Percentiles rank a stretch among this genome's conserved stretches.
These are phyloP conservation scores for Cistogaster globosa DNA, from an alignment of 2,888 invertebrate genomes.

Conservation along the genomic window DNA sequence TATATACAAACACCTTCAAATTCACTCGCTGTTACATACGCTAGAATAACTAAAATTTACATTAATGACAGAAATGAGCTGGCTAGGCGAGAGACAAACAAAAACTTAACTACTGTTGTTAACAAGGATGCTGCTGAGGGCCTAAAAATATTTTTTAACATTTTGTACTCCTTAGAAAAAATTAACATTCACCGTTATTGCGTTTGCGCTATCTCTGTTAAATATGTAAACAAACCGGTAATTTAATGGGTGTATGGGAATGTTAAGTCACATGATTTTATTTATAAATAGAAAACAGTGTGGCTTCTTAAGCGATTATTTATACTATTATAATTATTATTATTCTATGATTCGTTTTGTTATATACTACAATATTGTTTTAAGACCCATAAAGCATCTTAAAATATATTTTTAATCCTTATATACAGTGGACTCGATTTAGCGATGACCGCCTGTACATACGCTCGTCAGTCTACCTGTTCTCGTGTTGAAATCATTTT, in stretches of 20 bases:
- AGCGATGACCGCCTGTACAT: too few relatives aligned
- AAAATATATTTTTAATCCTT: too few relatives aligned
- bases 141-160: conserved; percentile 27
- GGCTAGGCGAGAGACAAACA: conserved; percentile 20
- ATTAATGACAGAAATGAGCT: conserved; percentile 30
- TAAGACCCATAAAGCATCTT: too few relatives aligned
- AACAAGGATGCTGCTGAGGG: conserved; percentile 63
- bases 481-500: too few relatives aligned
- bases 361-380: too few relatives aligned
- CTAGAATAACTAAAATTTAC: conserved; percentile 25
- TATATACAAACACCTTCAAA: conserved; percentile 1
- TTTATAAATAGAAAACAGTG: background rate
- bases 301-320: background rate
- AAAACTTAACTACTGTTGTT: conserved; percentile 52
- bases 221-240: conserved; percentile 69
- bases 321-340: too few relatives aligned
- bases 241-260: conserved; percentile 31
- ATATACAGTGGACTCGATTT: too few relatives aligned
- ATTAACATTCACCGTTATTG: background rate
- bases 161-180: background rate
- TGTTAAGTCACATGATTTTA: conserved; percentile 42
- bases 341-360: background rate
- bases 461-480: too few relatives aligned
- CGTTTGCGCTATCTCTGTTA: conserved; percentile 43
- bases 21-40: background rate